Conservation (phyloP, 2,797 vertebrate species). For the Chelidonichthys spinosus region DNA sequence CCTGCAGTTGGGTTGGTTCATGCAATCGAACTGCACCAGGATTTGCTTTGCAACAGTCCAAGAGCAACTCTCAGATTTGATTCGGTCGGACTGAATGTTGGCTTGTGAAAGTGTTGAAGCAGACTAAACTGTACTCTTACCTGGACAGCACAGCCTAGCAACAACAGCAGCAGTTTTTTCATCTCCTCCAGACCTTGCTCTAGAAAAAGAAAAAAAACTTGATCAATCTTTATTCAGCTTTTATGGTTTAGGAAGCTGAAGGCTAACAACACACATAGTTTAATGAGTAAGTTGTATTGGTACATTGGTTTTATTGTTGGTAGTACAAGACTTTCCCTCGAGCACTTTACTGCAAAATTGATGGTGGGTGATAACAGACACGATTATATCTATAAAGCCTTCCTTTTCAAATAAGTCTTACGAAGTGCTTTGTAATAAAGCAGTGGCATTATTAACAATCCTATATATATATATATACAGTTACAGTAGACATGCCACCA, state of each 20-base stretch:
- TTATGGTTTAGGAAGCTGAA: conserved; percentile 2
- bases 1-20: no score
- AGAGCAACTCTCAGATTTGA: background rate
- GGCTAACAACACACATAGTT: background rate
- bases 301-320: background rate
- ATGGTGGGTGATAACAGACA: background rate
- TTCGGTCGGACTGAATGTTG: background rate
- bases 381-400: background rate
- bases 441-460: background rate
- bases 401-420: background rate
- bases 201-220: conserved; percentile 66
- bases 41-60: no score
- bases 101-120: background rate
- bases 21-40: no score
- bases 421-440: background rate
- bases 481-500: no score
- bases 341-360: background rate
- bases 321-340: background rate
- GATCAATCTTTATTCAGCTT: background rate
- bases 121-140: conserved; percentile 72
- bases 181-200: conserved; percentile 95
- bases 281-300: background rate
- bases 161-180: conserved; percentile 93
- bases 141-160: conserved; percentile 97
- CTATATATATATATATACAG: no score